phyloP scores from a whole-genome alignment of 2,888 invertebrate species.

The Drosophila tripunctata region DNA sequence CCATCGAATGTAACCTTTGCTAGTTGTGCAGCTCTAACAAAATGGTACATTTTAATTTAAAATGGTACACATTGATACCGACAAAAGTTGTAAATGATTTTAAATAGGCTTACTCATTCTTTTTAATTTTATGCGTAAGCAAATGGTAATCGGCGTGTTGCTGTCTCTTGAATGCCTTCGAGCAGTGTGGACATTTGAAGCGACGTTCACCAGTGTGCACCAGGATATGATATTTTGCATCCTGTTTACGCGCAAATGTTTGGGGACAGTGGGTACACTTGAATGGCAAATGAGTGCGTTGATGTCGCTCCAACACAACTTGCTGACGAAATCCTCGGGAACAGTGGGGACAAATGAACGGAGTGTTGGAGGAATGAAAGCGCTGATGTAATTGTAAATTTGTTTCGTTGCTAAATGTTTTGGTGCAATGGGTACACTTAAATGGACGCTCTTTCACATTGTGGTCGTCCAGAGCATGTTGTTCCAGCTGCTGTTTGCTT shows the following conservation, averaged over 20 bases:
- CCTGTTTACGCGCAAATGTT: background rate
- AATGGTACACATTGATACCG: too few relatives aligned
- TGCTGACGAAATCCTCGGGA: background rate
- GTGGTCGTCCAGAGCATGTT: background rate
- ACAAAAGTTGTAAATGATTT: too few relatives aligned
- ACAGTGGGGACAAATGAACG: conserved; percentile 5
- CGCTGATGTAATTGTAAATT: conserved; percentile 16
- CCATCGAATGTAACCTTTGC: too few relatives aligned
- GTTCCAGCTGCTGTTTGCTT: background rate
- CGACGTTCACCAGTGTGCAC: conserved; percentile 8
- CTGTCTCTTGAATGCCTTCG: conserved; percentile 10
- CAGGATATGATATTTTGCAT: conserved; percentile 2
- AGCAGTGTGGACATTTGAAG: conserved; percentile 5
- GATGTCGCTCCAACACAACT: conserved; percentile 1
- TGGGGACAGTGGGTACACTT: conserved; percentile 13
- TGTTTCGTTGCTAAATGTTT: conserved; percentile 1
- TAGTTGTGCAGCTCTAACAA: too few relatives aligned
- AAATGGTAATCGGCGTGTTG: conserved; percentile 11
- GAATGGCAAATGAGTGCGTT: background rate
- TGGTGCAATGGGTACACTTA: background rate
- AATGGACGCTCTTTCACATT: background rate
- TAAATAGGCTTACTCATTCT: too few relatives aligned
- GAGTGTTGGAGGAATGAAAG: background rate
- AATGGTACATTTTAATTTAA: too few relatives aligned
- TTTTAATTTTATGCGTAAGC: conserved; percentile 2